These are phyloP conservation scores for Papilio gigon DNA, from an alignment of 2,888 invertebrate species.

Conservation along the genomic window DNA sequence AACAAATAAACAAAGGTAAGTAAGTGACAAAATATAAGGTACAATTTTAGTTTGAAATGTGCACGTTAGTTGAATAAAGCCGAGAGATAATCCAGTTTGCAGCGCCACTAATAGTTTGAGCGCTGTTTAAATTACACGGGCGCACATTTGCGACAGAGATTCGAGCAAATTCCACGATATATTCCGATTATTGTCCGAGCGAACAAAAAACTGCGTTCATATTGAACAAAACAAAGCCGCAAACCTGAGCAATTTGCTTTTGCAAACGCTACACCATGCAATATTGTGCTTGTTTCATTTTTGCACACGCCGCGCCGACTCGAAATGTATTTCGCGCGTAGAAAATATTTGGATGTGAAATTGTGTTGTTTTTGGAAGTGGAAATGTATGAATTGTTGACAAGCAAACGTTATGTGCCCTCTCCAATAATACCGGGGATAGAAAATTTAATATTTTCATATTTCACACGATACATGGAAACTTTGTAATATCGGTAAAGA, in stretches of 20 bases:
- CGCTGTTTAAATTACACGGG: constrained; percentile 28
- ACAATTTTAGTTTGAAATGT: background rate
- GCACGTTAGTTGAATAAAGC: constrained; percentile 24
- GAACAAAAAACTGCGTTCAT: constrained; percentile 43
- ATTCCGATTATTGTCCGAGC: constrained; percentile 43
- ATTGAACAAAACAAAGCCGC: constrained; percentile 48
- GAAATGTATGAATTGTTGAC: constrained; percentile 40
- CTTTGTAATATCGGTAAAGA: background rate
- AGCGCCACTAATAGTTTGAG: constrained; percentile 29
- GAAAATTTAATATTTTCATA: background rate
- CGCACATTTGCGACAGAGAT: constrained; percentile 29
- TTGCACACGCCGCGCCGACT: constrained; percentile 40
- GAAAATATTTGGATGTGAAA: constrained; percentile 36
- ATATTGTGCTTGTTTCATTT: constrained; percentile 48
- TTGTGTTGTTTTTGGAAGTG: constrained; percentile 28
- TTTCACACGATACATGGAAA: background rate
- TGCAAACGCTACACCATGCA: constrained; percentile 47
- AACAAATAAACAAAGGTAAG: background rate
- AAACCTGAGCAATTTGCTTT: constrained; percentile 49
- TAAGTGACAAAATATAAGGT: background rate
- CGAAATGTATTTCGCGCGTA: constrained; percentile 39
- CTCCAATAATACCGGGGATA: background rate
- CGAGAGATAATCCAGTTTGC: constrained; percentile 25
- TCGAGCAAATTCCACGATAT: constrained; percentile 33
- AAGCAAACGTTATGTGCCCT: background rate